phyloP scores from a whole-genome alignment of 2,113 vertebrate species.

The Jaculus jaculus region DNA sequence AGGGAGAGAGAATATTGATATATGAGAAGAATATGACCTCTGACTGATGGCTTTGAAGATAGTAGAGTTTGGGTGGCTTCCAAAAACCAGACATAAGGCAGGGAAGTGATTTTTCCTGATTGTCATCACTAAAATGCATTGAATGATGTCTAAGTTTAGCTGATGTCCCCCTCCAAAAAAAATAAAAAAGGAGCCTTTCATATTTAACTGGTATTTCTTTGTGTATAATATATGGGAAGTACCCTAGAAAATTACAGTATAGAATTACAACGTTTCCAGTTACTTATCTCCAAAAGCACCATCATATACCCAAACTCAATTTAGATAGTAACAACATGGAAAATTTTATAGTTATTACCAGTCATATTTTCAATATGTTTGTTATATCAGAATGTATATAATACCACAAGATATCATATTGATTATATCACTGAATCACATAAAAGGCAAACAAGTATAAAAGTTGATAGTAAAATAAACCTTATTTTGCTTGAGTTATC shows the following conservation, averaged over 20 bases:
- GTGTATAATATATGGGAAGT: background rate
- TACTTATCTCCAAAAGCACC: background rate
- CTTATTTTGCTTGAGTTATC: background rate
- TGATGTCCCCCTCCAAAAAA: background rate
- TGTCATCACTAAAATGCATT: background rate
- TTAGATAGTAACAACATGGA: background rate
- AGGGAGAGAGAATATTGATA: too few species aligned
- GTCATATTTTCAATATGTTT: background rate
- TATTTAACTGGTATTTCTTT: background rate
- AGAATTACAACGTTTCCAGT: background rate
- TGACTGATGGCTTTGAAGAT: background rate
- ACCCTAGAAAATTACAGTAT: background rate
- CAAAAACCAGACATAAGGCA: background rate
- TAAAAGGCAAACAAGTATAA: background rate
- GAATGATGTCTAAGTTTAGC: background rate
- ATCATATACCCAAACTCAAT: background rate
- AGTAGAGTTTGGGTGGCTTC: fast-evolving
- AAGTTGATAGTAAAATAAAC: background rate
- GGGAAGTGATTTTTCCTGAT: background rate
- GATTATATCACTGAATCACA: background rate
- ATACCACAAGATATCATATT: background rate
- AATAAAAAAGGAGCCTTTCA: background rate
- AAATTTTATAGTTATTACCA: background rate
- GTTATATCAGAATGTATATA: background rate
- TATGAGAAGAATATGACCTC: fast-evolving